A percentile compares a stretch with the other conserved stretches of the same genome.
These are phyloP conservation scores for Helogale parvula DNA, from an alignment of 2,113 vertebrate species.

Conservation along the genomic window DNA sequence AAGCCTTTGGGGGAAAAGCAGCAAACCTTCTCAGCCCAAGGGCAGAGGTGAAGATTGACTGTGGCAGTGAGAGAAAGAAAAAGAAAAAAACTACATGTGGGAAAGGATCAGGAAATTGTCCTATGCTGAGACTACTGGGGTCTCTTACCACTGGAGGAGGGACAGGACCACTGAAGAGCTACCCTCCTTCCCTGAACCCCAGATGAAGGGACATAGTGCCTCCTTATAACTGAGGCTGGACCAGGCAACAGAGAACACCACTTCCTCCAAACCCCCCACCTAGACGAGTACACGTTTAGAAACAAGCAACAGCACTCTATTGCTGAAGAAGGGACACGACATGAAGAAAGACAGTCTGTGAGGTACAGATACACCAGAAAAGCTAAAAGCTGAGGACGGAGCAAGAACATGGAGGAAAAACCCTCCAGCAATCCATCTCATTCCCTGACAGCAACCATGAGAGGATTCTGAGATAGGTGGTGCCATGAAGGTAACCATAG, in stretches of 20 bases:
- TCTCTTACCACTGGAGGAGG: neutral
- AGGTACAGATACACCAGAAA: neutral
- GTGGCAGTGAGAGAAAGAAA: neutral
- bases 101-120: neutral
- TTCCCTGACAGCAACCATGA: neutral
- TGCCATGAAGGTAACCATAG: neutral
- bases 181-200: too few relatives aligned
- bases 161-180: neutral
- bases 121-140: neutral
- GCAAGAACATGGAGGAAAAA: neutral
- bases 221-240: neutral
- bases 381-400: neutral
- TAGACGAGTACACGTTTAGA: neutral
- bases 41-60: neutral
- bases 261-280: neutral
- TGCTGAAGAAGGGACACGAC: neutral
- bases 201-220: neutral
- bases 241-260: neutral
- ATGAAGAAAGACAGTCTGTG: neutral
- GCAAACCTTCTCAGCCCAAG: neutral
- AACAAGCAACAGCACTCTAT: neutral
- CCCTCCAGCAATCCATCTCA: neutral
- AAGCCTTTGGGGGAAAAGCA: neutral
- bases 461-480: constrained; percentile 22
- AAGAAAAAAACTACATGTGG: neutral